Evolutionary conservation across 2,113 vertebrate species (phyloP).

Genomic region (Archocentrus centrarchus): DNA sequence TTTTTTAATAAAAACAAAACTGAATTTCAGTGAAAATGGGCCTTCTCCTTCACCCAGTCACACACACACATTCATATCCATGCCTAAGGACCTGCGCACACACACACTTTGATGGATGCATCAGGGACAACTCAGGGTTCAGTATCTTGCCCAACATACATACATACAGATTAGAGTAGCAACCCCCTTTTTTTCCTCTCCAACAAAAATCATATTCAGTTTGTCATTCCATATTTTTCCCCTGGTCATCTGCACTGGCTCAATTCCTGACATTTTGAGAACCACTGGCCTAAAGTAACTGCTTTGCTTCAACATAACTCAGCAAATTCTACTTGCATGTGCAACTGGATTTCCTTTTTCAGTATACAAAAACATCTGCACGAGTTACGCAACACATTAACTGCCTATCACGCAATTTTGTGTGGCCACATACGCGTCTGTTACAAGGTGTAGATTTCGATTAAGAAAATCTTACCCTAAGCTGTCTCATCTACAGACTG

Average conservation of each 20-base stretch:
- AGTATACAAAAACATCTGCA: neutral
- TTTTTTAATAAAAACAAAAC: neutral
- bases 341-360: neutral
- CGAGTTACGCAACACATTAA: constrained; percentile 17
- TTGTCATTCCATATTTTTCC: no score
- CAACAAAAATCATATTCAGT: no score
- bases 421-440: neutral
- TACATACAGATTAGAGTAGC: neutral
- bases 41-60: neutral
- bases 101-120: neutral
- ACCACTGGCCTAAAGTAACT: neutral
- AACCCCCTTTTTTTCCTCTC: no score
- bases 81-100: neutral
- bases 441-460: neutral
- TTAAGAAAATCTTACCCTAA: no score
- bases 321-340: neutral
- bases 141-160: no score
- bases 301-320: neutral
- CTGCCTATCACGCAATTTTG: constrained; percentile 3
- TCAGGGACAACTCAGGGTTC: neutral
- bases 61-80: neutral
- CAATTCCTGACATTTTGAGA: neutral
- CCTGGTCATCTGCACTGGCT: no score
- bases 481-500: neutral
- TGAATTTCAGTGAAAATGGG: neutral